These are phyloP conservation scores for Zosterops hypoxanthus DNA, from an alignment of 2,113 vertebrate genomes.

Conservation along the genomic window DNA sequence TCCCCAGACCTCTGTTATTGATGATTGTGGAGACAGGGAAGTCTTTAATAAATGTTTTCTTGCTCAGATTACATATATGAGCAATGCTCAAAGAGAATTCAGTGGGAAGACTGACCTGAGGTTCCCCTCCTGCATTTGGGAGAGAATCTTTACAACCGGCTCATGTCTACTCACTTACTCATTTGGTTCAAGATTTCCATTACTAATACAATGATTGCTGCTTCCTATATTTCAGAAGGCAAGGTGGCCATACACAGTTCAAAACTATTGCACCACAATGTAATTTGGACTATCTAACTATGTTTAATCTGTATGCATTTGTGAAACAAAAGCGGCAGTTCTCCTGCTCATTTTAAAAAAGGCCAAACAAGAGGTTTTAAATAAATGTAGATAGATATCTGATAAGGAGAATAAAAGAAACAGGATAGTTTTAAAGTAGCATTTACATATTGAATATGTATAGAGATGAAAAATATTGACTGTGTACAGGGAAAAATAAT, in stretches of 20 bases:
- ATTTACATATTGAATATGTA: neutral
- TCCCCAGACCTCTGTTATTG: neutral
- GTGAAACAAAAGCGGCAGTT: neutral
- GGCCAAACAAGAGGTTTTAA: neutral
- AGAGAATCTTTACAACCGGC: neutral
- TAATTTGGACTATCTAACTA: neutral
- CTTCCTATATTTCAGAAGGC: neutral
- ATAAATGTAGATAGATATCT: neutral
- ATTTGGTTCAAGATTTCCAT: neutral
- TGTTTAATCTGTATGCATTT: neutral
- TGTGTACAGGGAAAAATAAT: neutral
- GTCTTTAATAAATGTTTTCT: neutral
- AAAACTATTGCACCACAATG: neutral
- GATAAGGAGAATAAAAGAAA: neutral
- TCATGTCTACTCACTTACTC: neutral
- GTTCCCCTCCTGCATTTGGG: neutral
- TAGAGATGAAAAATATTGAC: neutral
- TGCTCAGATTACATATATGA: neutral
- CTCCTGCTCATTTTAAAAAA: neutral
- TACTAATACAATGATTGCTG: neutral
- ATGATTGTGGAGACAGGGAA: neutral
- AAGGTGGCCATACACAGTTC: neutral
- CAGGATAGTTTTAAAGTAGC: neutral
- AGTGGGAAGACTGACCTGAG: neutral
- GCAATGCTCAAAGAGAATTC: neutral